Conservation (phyloP, 2,113 vertebrate species). For the Sphaerodactylus townsendi region DNA sequence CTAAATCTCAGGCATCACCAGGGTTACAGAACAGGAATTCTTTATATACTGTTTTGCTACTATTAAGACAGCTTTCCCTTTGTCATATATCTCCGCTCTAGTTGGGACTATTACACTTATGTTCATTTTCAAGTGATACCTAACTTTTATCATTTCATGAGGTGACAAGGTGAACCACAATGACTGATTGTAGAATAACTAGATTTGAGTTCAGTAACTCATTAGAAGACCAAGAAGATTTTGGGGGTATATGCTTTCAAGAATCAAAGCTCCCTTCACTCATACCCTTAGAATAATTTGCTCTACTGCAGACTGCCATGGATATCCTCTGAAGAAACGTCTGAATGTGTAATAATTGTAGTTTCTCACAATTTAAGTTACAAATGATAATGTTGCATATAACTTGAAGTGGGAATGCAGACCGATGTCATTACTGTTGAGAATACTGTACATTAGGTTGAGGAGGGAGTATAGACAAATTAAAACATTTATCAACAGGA, state of each 20-base stretch:
- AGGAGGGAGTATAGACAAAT: conserved; percentile 8
- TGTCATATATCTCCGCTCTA: not conserved
- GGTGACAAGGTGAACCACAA: not conserved
- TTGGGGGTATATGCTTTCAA: too few relatives aligned
- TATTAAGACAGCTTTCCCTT: not conserved
- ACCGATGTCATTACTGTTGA: not conserved
- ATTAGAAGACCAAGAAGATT: too few relatives aligned
- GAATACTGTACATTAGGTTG: conserved; percentile 7
- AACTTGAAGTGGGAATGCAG: not conserved
- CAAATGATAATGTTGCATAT: not conserved
- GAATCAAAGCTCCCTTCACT: too few relatives aligned
- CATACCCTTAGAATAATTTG: too few relatives aligned
- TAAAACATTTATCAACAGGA: conserved; percentile 20
- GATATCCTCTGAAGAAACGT: too few relatives aligned
- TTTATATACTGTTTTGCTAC: not conserved
- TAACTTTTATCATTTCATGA: not conserved
- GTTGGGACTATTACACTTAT: not conserved
- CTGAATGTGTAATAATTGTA: not conserved
- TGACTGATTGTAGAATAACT: not conserved
- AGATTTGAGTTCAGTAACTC: too few relatives aligned
- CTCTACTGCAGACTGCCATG: too few relatives aligned
- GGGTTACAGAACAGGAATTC: conserved; percentile 10
- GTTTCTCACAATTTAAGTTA: not conserved
- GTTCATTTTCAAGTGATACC: not conserved
- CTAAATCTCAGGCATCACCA: not conserved